These are phyloP conservation scores for Omphaloscelis lunosa DNA, from an alignment of 2,888 invertebrate genomes.

Conservation along the genomic window DNA sequence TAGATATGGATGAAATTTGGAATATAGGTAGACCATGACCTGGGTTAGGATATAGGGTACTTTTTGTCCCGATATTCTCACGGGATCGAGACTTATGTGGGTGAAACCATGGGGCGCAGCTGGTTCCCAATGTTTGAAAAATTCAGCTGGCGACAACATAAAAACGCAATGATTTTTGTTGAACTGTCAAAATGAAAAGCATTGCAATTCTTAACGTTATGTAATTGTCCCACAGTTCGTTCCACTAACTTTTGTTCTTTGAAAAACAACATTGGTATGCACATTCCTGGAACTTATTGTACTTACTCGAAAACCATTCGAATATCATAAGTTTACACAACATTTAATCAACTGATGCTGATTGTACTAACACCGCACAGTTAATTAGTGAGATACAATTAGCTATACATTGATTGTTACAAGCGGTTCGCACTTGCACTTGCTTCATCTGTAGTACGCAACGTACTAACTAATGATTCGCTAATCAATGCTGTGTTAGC, in stretches of 20 bases:
- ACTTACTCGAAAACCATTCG: not conserved
- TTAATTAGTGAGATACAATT: conserved; percentile 27
- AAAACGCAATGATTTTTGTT: too few species aligned
- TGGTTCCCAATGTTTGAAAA: too few species aligned
- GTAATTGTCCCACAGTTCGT: not conserved
- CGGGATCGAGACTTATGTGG: too few species aligned
- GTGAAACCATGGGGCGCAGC: too few species aligned
- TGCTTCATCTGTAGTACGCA: conserved; percentile 32
- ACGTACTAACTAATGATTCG: conserved; percentile 34
- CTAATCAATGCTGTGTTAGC: conserved; percentile 27
- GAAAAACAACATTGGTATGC: not conserved
- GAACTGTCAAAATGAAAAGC: not conserved
- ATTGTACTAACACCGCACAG: conserved; percentile 31
- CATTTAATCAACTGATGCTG: conserved; percentile 17
- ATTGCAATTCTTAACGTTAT: not conserved
- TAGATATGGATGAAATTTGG: too few species aligned
- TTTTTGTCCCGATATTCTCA: too few species aligned
- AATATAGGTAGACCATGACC: too few species aligned
- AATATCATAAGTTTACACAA: conserved; percentile 12
- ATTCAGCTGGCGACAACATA: too few species aligned
- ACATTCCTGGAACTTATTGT: not conserved
- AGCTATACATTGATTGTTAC: conserved; percentile 26
- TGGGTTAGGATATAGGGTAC: too few species aligned
- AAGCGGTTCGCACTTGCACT: conserved; percentile 31
- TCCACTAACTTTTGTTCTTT: not conserved